Base-by-base conservation (phyloP, 2,888 invertebrate genomes). In the Polyommatus icarus region DNA sequence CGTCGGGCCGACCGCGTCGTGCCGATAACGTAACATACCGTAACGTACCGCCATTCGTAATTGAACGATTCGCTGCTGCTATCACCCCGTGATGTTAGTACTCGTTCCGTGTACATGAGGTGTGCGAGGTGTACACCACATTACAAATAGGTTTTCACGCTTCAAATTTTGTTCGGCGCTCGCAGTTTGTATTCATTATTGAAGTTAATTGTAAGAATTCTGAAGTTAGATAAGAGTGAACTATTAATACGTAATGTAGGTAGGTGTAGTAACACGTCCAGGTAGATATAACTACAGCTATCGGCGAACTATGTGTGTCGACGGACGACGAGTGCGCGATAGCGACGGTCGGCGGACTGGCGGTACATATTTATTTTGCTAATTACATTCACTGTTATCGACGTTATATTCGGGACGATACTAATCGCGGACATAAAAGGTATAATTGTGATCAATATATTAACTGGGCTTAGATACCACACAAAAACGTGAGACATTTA, bases 101-200 rank as follows among this genome's bases (percentile, higher is more conserved):
- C 8, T 59, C 18, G 18, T 7, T 8, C 18, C 15, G 59, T 59
- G 18, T 18, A 61, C 24, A 20, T 61, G 50, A 24, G 8, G 20
- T 61, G 61, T 10, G 61, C 10, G n/a, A 24, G 24, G 12, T 12
- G 24, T 61, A 61, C 24, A 61, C 8, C 24, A 67, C 29, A 15
- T 67, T 67, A 67, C 29, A 67, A 67, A 67, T 67, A 67, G 67
- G 6, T 67, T 67, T 67, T 67, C 67, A 67, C 67, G 15, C 15
- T 67, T 67, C 15, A 32, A 67, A 67, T 32, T 67, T 29, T 32
- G 67, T 67, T 29, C 67, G 10, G 10, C 20, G 20, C 15, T 54
- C 54, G 54, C 1, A 54, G 18, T 10, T 24, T 61, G 61, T 61
- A 61, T 61, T 61, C 3, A 24, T 61, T 29, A 24, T 67, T 67